phyloP scores from a whole-genome alignment of 2,113 vertebrate genomes.

The Limanda limanda region DNA sequence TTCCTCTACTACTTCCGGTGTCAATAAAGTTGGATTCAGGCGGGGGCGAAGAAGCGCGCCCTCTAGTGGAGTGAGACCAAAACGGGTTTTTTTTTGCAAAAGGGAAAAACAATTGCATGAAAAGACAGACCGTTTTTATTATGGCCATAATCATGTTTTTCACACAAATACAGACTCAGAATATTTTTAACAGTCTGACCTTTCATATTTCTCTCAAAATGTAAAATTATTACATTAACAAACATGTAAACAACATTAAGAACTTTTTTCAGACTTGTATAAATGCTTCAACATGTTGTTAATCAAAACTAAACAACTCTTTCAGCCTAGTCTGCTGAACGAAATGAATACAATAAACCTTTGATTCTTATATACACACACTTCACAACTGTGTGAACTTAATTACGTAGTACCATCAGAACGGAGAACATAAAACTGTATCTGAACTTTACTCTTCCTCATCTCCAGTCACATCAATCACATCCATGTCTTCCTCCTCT shows the following conservation, averaged over 20 bases:
- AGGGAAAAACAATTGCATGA: not conserved
- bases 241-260: conserved; percentile 15
- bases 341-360: not conserved
- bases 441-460: conserved; percentile 50
- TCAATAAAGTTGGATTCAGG: conserved; percentile 77
- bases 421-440: not conserved
- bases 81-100: not conserved
- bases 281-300: not conserved
- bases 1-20: conserved; percentile 57
- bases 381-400: not conserved
- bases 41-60: not conserved
- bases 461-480: conserved; percentile 75
- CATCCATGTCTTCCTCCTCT: conserved; percentile 56
- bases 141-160: conserved; percentile 27
- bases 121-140: not conserved
- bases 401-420: conserved; percentile 13
- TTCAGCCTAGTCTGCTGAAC: not conserved
- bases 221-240: conserved; percentile 27
- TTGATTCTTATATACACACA: not conserved
- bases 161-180: conserved; percentile 2
- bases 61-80: not conserved
- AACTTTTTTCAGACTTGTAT: not conserved
- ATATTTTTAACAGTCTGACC: not conserved
- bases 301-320: conserved; percentile 14
- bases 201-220: not conserved